Conservation (phyloP, 2,797 vertebrate species). For the Setipinna tenuifilis region DNA sequence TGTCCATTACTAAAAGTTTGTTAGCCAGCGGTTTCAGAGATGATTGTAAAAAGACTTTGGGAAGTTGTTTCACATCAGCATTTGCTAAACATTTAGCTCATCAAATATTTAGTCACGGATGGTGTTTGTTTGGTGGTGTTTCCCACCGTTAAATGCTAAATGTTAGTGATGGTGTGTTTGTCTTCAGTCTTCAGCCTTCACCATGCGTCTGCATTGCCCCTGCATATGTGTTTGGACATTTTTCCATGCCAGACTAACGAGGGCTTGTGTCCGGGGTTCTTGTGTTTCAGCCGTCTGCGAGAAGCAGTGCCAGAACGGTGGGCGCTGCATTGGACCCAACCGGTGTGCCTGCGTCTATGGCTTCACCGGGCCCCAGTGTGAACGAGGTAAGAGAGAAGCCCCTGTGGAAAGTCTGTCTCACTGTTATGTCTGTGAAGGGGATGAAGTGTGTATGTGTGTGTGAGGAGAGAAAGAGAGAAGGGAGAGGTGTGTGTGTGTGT, state of each 20-base stretch:
- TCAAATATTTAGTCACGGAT: background rate
- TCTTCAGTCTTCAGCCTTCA: too few relatives aligned
- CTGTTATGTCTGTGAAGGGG: background rate
- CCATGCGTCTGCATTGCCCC: background rate
- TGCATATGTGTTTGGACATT: background rate
- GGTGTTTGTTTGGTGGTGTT: background rate
- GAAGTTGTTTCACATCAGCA: background rate
- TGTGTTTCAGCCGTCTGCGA: conserved; percentile 57
- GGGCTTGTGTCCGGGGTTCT: background rate
- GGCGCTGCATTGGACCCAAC: conserved; percentile 58
- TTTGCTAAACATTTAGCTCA: background rate
- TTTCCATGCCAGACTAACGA: background rate
- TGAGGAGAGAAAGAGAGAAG: background rate
- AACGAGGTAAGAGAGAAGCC: conserved; percentile 57
- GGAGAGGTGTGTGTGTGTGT: background rate
- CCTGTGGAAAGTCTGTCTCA: conserved; percentile 21
- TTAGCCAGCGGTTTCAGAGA: background rate
- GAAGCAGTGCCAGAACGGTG: conserved; percentile 56
- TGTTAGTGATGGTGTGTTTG: background rate
- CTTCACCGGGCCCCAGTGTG: conserved; percentile 62
- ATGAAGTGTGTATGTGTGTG: conserved; percentile 4
- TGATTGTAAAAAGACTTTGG: background rate
- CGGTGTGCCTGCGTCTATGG: conserved; percentile 60
- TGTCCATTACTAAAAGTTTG: background rate
- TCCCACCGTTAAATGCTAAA: background rate